These are phyloP conservation scores for Eleginops maclovinus DNA, from an alignment of 2,113 vertebrate genomes.

Conservation along the genomic window DNA sequence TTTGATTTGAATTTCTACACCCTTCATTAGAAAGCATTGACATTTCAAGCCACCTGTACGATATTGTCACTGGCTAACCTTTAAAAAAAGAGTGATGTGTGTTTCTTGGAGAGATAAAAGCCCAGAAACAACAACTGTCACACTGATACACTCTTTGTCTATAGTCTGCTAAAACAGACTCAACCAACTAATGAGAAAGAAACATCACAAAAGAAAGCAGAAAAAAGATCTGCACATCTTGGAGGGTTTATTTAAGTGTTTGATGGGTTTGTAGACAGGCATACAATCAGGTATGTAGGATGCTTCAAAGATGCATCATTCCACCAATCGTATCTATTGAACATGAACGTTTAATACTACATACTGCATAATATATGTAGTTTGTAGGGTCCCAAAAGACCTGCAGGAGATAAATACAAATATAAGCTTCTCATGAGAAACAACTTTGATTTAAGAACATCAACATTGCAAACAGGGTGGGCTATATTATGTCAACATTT, in stretches of 20 bases:
- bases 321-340: neutral
- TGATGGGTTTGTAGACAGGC: neutral
- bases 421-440: neutral
- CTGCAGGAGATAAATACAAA: neutral
- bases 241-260: neutral
- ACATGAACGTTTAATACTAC: neutral
- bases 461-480: neutral
- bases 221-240: neutral
- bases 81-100: slow-evolving; percentile 57
- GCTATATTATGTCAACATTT: slow-evolving; percentile 4
- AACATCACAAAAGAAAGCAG: neutral
- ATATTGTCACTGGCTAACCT: slow-evolving; percentile 52
- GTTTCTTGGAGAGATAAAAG: slow-evolving; percentile 45
- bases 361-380: slow-evolving; percentile 2
- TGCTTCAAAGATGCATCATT: slow-evolving; percentile 9
- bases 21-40: slow-evolving; percentile 75
- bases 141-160: neutral
- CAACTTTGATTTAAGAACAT: slow-evolving; percentile 9
- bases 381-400: neutral
- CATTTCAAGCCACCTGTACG: slow-evolving; percentile 68
- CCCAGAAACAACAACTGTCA: slow-evolving; percentile 15
- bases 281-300: neutral
- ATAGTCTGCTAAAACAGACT: slow-evolving; percentile 5
- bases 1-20: slow-evolving; percentile 61
- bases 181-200: slow-evolving; percentile 1